Base-by-base conservation (phyloP, 2,797 vertebrate species). In the Gymnothorax javanicus region DNA sequence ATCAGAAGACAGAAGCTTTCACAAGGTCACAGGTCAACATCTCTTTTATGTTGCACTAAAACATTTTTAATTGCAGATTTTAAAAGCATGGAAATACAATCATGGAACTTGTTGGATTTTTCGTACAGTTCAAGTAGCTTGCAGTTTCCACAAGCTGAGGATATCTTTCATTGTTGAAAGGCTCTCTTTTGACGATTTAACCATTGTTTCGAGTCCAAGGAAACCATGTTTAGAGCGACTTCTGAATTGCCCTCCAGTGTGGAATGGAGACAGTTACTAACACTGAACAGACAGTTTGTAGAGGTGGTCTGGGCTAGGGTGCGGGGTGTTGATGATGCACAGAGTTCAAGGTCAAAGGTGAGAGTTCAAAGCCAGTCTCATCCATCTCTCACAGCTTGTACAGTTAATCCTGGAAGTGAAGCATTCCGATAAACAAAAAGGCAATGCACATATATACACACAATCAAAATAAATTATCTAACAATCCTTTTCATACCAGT, bases 381-480 rank as follows among this genome's bases (percentile, higher is more conserved):
- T 75, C 81, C 58, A 60, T 27, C 67, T 77, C 79, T 75, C 84
- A 67, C 84, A 85, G 64, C 67, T 85, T 71, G 50, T 71, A 85
- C 84, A 27, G 77, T 88, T 82, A 73, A 75, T 73, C 43, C 25
- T 57, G 71, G 64, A 82, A 86, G 75, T 77, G 82, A 62, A 33
- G 27, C 75, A 67, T 85, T 79, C 82, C 84, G 77, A 57, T 82
- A 56, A 90, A 93, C 92, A 83, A 91, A 92, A 93, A 89, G 92
- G 88, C 91, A 93, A 89, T 79, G 92, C 85, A 90, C 52, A 88
- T 60, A 88, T 60, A 88, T 83, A 92, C 88, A 94, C 90, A 92
- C 90, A 88, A 62, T 88, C 90, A 87, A 60, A 82, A 13, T 33
- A 87, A 84, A 33, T 64, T 87, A 69, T 91, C 83, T 91, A 67